phyloP scores from a whole-genome alignment of 2,888 invertebrate species.

The Agrenia bidenticulata region DNA sequence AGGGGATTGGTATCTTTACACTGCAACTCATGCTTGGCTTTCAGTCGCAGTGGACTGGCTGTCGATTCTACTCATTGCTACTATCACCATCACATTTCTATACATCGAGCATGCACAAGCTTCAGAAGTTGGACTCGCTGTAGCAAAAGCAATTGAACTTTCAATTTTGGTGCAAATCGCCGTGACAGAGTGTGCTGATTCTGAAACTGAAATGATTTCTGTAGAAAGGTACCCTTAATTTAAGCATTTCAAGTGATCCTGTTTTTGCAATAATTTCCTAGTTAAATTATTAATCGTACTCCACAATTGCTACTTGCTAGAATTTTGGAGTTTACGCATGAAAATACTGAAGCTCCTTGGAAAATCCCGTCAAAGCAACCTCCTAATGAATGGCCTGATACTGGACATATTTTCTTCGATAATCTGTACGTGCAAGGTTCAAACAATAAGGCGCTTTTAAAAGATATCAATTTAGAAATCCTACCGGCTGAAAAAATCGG shows the following conservation, averaged over 20 bases:
- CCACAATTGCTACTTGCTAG: constrained; percentile 48
- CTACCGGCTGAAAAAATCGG: constrained; percentile 27
- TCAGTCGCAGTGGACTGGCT: constrained; percentile 88
- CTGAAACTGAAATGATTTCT: constrained; percentile 54
- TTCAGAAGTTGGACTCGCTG: constrained; percentile 65
- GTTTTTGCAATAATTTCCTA: too few relatives aligned
- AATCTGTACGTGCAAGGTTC: not conserved
- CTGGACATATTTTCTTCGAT: constrained; percentile 20
- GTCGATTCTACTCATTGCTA: constrained; percentile 78
- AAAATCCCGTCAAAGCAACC: constrained; percentile 41
- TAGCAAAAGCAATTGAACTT: constrained; percentile 70
- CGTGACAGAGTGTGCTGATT: constrained; percentile 73
- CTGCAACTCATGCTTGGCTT: constrained; percentile 88
- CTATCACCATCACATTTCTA: constrained; percentile 68
- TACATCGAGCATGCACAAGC: constrained; percentile 55
- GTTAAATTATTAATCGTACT: too few relatives aligned
- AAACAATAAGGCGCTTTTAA: not conserved
- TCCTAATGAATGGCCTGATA: constrained; percentile 26
- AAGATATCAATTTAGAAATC: constrained; percentile 22
- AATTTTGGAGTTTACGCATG: constrained; percentile 58
- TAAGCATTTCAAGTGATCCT: too few relatives aligned
- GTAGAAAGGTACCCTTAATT: constrained; percentile 56
- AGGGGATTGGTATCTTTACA: constrained; percentile 87
- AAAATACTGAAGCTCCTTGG: constrained; percentile 57
- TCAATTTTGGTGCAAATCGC: constrained; percentile 81